These are phyloP conservation scores for Poicephalus meyeri DNA, from an alignment of 2,113 vertebrate genomes.

Conservation along the genomic window DNA sequence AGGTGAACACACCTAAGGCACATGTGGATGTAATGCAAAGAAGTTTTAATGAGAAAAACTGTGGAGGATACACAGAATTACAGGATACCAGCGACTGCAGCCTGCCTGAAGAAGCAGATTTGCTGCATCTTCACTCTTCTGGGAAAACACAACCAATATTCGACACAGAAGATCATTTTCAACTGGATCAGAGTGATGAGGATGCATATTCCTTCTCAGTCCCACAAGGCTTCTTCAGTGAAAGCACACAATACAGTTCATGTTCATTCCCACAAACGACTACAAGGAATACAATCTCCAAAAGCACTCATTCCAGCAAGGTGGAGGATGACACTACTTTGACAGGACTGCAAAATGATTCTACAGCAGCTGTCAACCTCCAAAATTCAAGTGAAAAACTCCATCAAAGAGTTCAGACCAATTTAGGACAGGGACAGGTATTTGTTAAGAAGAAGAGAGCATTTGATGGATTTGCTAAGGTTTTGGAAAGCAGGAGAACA, in stretches of 20 bases:
- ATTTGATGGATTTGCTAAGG: slow-evolving; percentile 46
- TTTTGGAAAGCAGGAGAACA: slow-evolving; percentile 46
- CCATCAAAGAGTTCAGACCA: neutral
- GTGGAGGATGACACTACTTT: neutral
- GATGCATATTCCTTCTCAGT: neutral
- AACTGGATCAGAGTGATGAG: neutral
- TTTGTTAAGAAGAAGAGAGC: slow-evolving; percentile 61
- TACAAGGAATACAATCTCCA: neutral
- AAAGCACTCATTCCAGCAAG: neutral
- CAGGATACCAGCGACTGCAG: neutral
- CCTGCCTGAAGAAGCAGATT: neutral
- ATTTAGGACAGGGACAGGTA: neutral
- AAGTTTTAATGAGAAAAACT: neutral
- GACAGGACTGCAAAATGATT: neutral
- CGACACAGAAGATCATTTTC: neutral
- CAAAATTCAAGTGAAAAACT: neutral
- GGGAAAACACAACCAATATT: neutral
- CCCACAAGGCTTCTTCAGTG: neutral
- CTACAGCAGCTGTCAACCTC: neutral
- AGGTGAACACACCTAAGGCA: neutral
- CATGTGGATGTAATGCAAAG: neutral
- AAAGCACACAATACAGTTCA: neutral
- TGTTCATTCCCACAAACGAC: neutral
- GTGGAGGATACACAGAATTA: neutral
- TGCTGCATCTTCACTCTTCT: neutral